Conservation (phyloP, 2,888 invertebrate genomes). For the Phragmatobia fuliginosa region DNA sequence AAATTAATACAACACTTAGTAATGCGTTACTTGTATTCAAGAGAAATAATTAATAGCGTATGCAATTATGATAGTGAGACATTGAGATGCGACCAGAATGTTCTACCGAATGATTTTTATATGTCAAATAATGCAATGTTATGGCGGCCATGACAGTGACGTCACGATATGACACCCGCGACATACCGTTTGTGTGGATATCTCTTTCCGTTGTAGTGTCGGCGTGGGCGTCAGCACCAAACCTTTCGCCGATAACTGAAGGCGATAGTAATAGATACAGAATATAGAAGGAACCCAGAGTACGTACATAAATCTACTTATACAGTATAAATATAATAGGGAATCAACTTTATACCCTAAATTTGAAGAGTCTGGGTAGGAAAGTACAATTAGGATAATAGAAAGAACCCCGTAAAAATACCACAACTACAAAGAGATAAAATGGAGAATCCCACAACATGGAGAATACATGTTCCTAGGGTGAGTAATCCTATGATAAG, state of each 20-base stretch:
- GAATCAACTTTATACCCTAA: background rate
- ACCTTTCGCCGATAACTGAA: slow-evolving; percentile 79
- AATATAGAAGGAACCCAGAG: slow-evolving; percentile 51
- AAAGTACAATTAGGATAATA: slow-evolving; percentile 1
- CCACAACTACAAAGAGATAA: background rate
- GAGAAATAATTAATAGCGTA: slow-evolving; percentile 32
- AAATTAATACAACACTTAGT: slow-evolving; percentile 1
- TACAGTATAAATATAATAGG: slow-evolving; percentile 29
- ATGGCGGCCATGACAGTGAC: slow-evolving; percentile 50
- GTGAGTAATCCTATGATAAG: background rate
- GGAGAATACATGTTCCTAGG: background rate
- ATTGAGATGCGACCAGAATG: slow-evolving; percentile 39
- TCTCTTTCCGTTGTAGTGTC: slow-evolving; percentile 70
- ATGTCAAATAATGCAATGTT: slow-evolving; percentile 44
- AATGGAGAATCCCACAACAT: slow-evolving; percentile 2
- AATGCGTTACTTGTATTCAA: slow-evolving; percentile 1
- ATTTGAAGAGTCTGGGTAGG: background rate
- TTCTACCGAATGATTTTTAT: slow-evolving; percentile 38
- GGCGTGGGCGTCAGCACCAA: slow-evolving; percentile 77
- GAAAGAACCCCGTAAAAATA: slow-evolving; percentile 4
- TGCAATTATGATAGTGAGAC: slow-evolving; percentile 25
- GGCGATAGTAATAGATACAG: slow-evolving; percentile 63
- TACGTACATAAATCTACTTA: slow-evolving; percentile 28
- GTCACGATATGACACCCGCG: slow-evolving; percentile 56
- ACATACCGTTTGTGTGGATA: slow-evolving; percentile 72